Conservation (phyloP, 2,888 invertebrate genomes). For the Aphrophora alni region DNA sequence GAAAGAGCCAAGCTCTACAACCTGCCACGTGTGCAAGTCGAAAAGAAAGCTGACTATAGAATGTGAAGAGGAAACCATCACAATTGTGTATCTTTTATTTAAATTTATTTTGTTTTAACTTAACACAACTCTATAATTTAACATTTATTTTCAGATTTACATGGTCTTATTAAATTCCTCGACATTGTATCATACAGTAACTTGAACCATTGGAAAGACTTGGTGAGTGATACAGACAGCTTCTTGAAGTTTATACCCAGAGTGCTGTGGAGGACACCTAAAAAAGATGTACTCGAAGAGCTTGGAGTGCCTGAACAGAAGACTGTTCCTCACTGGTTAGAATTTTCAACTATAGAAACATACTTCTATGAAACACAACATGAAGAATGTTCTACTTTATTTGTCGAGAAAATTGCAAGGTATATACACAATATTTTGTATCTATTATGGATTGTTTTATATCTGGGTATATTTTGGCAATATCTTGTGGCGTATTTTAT, state of each 20-base stretch:
- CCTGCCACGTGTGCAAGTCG: too few species aligned
- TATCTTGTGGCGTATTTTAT: too few species aligned
- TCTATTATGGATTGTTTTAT: too few species aligned
- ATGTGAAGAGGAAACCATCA: too few species aligned
- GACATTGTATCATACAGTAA: slow-evolving; percentile 64
- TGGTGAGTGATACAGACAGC: slow-evolving; percentile 59
- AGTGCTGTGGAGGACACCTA: slow-evolving; percentile 74
- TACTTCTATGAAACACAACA: slow-evolving; percentile 74
- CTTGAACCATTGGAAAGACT: slow-evolving; percentile 61
- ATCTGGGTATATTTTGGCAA: too few species aligned
- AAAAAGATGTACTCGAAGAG: slow-evolving; percentile 70
- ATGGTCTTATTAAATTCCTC: slow-evolving; percentile 67
- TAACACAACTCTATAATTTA: too few species aligned
- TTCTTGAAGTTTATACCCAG: slow-evolving; percentile 62
- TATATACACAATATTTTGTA: too few species aligned
- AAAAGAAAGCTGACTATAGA: too few species aligned
- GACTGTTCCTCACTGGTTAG: slow-evolving; percentile 64
- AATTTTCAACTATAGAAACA: slow-evolving; percentile 75
- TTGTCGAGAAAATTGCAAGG: slow-evolving; percentile 59
- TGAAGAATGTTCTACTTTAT: slow-evolving; percentile 59
- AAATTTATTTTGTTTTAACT: too few species aligned
- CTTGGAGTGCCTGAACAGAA: slow-evolving; percentile 70
- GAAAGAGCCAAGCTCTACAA: too few species aligned
- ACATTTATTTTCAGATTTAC: slow-evolving; percentile 57
- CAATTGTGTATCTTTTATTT: too few species aligned